Conservation (phyloP, 2,113 vertebrate genomes). For the Protomyctophum bolini region DNA sequence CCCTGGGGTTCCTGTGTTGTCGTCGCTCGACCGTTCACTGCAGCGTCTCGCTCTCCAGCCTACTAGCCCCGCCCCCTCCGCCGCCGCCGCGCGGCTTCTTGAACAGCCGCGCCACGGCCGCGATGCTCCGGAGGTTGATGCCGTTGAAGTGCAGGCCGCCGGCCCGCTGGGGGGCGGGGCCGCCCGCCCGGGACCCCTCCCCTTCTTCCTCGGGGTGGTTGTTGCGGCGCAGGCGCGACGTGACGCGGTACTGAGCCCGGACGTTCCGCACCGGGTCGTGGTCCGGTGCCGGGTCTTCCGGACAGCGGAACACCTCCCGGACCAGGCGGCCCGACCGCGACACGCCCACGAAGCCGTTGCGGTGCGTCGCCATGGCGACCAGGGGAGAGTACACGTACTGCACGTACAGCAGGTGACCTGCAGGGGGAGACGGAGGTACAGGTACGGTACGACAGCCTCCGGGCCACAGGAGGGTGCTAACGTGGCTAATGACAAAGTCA, state of each 20-base stretch:
- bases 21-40: too few relatives aligned
- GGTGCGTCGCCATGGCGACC: constrained; percentile 68
- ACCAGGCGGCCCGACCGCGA: constrained; percentile 70
- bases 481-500: not conserved
- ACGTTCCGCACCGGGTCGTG: constrained; percentile 76
- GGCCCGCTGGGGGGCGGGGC: too few relatives aligned
- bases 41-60: too few relatives aligned
- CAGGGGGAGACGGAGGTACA: not conserved
- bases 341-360: constrained; percentile 77
- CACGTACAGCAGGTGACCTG: constrained; percentile 79
- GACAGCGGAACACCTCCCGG: constrained; percentile 75
- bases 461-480: not conserved
- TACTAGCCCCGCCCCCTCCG: too few relatives aligned
- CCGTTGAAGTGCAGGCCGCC: constrained; percentile 54
- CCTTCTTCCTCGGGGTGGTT: constrained; percentile 8
- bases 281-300: constrained; percentile 27
- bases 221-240: constrained; percentile 46
- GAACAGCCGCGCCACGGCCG: too few relatives aligned
- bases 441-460: too few relatives aligned
- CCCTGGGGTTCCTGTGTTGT: too few relatives aligned
- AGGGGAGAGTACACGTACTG: constrained; percentile 77
- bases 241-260: constrained; percentile 72
- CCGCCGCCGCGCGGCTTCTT: too few relatives aligned
- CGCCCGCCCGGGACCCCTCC: too few relatives aligned
- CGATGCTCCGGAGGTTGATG: constrained; percentile 47